Percentiles rank a stretch among this genome's conserved stretches.
Evolutionary conservation across 2,113 vertebrate genomes (phyloP).

Genomic region (Marmota monax): DNA sequence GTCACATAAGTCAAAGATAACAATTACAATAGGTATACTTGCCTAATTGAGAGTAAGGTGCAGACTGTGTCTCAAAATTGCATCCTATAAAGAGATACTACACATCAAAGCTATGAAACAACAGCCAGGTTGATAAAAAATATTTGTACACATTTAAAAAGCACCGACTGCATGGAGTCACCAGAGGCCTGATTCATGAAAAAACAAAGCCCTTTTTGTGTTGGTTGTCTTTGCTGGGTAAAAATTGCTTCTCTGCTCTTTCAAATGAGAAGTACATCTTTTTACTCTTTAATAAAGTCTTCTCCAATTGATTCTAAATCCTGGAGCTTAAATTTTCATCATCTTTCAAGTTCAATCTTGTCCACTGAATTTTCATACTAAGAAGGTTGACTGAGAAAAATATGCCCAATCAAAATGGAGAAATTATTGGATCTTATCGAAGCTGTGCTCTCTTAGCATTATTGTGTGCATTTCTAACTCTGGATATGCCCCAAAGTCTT

Average conservation of each 20-base stretch:
- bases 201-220: slow-evolving; percentile 72
- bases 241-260: not conserved
- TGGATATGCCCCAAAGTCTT: not conserved
- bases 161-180: slow-evolving; percentile 12
- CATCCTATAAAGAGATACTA: slow-evolving; percentile 91
- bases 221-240: not conserved
- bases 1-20: slow-evolving; percentile 19
- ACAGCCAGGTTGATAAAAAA: slow-evolving; percentile 55
- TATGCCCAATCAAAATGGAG: not conserved
- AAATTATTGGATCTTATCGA: not conserved
- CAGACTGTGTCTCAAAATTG: slow-evolving; percentile 90
- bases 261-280: not conserved
- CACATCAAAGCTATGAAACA: slow-evolving; percentile 85
- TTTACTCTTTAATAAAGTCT: not conserved
- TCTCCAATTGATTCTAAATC: slow-evolving; percentile 2
- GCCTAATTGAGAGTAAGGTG: slow-evolving; percentile 91
- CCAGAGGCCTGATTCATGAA: slow-evolving; percentile 84
- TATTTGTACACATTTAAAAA: slow-evolving; percentile 12
- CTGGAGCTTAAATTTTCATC: not conserved
- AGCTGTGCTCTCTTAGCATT: not conserved
- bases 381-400: not conserved
- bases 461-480: not conserved
- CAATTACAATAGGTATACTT: slow-evolving; percentile 86
- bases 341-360: not conserved
- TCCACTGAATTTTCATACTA: not conserved